Conservation (phyloP, 2,113 vertebrate genomes). For the Microtus pennsylvanicus region DNA sequence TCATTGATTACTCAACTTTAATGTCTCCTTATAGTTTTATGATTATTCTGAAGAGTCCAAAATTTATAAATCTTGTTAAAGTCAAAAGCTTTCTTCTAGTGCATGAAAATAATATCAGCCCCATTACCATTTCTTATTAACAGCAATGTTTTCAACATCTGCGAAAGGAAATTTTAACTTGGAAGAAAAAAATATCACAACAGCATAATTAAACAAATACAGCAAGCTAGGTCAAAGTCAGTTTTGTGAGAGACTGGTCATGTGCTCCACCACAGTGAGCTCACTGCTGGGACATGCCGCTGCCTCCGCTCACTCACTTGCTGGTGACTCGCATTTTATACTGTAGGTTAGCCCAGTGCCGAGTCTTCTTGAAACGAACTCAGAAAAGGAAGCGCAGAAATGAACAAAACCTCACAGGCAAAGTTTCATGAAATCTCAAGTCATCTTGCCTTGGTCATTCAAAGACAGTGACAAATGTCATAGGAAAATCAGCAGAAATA, state of each 20-base stretch:
- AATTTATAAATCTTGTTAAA: constrained; percentile 71
- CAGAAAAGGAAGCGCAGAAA: constrained; percentile 84
- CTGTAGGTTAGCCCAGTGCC: constrained; percentile 70
- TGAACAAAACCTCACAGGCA: constrained; percentile 79
- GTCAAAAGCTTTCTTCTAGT: constrained; percentile 60
- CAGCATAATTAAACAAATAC: constrained; percentile 75
- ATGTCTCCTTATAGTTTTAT: constrained; percentile 41
- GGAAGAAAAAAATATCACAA: constrained; percentile 80
- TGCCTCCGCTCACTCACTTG: background rate
- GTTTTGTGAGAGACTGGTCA: constrained; percentile 74
- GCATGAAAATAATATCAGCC: constrained; percentile 65
- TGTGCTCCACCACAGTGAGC: constrained; percentile 69
- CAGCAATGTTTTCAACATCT: constrained; percentile 78
- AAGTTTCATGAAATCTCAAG: constrained; percentile 84
- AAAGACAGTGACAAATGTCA: constrained; percentile 78
- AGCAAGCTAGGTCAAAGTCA: constrained; percentile 68
- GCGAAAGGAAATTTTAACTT: constrained; percentile 76
- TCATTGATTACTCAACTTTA: constrained; percentile 60
- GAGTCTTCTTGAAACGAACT: constrained; percentile 80
- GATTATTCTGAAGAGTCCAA: constrained; percentile 56
- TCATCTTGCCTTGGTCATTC: constrained; percentile 81
- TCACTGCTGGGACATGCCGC: constrained; percentile 82
- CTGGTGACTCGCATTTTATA: constrained; percentile 79
- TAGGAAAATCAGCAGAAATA: constrained; percentile 73
- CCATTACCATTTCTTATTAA: constrained; percentile 72